These are phyloP conservation scores for Poecilobothrus nobilitatus DNA, from an alignment of 2,888 invertebrate species.

Conservation along the genomic window DNA sequence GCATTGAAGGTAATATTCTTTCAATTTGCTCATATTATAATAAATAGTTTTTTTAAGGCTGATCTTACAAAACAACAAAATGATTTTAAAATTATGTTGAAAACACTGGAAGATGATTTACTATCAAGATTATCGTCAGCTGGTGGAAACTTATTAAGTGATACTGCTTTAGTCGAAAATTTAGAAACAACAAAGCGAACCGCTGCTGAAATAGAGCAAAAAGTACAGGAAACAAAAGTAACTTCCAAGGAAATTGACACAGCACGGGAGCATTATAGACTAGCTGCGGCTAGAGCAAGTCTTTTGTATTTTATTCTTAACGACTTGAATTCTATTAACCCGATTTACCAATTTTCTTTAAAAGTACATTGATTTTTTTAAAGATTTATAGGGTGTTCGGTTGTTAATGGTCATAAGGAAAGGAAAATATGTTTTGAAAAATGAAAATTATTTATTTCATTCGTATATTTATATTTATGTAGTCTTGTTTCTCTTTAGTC, in stretches of 20 bases:
- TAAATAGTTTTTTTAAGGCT: slow-evolving; percentile 47
- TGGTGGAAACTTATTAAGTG: slow-evolving; percentile 86
- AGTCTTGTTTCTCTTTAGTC: too few species aligned
- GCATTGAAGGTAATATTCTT: slow-evolving; percentile 60
- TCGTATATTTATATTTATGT: too few species aligned
- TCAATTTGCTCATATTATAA: slow-evolving; percentile 11
- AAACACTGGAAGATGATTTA: slow-evolving; percentile 85
- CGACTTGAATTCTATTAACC: slow-evolving; percentile 91
- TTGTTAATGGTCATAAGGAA: too few species aligned
- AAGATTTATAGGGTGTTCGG: too few species aligned
- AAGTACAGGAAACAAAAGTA: slow-evolving; percentile 82
- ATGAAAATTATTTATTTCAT: too few species aligned
- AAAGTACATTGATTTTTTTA: slow-evolving; percentile 50
- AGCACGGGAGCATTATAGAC: slow-evolving; percentile 71
- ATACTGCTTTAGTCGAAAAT: slow-evolving; percentile 91
- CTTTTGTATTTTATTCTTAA: slow-evolving; percentile 91
- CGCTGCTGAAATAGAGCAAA: slow-evolving; percentile 88
- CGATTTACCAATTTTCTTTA: slow-evolving; percentile 93
- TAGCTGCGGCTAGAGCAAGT: slow-evolving; percentile 84
- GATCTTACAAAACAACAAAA: slow-evolving; percentile 94
- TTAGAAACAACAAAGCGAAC: slow-evolving; percentile 92
- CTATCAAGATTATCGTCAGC: slow-evolving; percentile 84
- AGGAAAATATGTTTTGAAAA: too few species aligned
- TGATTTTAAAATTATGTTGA: slow-evolving; percentile 91
- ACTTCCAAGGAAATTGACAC: slow-evolving; percentile 89